Percentiles rank a stretch among this genome's conserved stretches.
These are phyloP conservation scores for Hyperoplus lanceolatus DNA, from an alignment of 2,797 vertebrate species.

Conservation along the genomic window DNA sequence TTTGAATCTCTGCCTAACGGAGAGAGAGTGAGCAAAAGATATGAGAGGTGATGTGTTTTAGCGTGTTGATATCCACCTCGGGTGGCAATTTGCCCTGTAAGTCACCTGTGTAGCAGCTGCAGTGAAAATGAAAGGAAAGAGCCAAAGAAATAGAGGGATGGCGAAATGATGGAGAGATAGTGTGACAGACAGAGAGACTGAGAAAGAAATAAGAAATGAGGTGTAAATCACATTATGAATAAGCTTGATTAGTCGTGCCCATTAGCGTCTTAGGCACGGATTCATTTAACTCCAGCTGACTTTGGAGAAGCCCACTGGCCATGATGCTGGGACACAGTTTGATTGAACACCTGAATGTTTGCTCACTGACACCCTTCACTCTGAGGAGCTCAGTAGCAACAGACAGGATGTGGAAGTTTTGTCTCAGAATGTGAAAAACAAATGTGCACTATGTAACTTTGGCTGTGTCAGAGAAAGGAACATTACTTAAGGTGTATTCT, in stretches of 20 bases:
- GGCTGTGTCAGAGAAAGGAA: neutral
- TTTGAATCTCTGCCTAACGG: conserved; percentile 51
- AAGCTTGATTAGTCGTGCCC: conserved; percentile 69
- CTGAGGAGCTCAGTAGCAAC: conserved; percentile 4
- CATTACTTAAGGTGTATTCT: too few relatives aligned
- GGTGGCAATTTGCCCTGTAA: conserved; percentile 63
- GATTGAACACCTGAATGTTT: conserved; percentile 61
- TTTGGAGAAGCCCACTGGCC: conserved; percentile 49
- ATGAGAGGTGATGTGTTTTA: conserved; percentile 56
- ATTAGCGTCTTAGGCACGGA: conserved; percentile 62
- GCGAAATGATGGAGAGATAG: conserved; percentile 18
- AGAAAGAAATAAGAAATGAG: conserved; percentile 46
- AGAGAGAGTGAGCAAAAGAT: conserved; percentile 2
- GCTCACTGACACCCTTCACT: conserved; percentile 48
- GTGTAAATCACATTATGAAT: conserved; percentile 74
- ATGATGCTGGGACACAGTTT: conserved; percentile 43
- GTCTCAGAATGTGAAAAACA: conserved; percentile 26
- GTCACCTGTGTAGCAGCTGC: conserved; percentile 59
- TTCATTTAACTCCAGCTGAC: conserved; percentile 65
- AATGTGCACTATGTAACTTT: too few relatives aligned
- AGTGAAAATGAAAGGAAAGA: conserved; percentile 53
- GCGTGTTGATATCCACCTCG: conserved; percentile 58
- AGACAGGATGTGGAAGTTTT: conserved; percentile 11
- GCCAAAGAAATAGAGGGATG: conserved; percentile 5
- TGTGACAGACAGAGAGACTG: conserved; percentile 27